phyloP scores from a whole-genome alignment of 2,888 invertebrate species.

The Drosophila fulvimacula region DNA sequence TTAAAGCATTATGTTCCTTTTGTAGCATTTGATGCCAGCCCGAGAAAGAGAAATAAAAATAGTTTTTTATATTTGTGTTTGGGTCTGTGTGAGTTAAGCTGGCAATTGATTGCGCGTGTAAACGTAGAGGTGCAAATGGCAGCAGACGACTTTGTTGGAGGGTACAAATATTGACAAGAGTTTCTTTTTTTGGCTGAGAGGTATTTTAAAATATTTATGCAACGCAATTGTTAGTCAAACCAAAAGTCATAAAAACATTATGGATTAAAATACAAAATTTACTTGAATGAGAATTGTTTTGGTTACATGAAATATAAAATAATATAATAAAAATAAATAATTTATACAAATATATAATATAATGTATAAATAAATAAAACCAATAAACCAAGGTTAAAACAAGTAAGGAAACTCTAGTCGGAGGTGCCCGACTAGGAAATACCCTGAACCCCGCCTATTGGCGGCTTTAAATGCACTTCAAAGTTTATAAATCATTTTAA shows the following conservation, averaged over 20 bases:
- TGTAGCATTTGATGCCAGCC: slow-evolving; percentile 44
- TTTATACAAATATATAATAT: background rate
- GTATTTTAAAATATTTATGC: slow-evolving; percentile 44
- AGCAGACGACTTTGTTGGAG: slow-evolving; percentile 20
- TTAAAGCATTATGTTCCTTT: background rate
- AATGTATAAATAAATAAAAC: background rate
- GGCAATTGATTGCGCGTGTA: slow-evolving; percentile 38
- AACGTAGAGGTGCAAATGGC: slow-evolving; percentile 1
- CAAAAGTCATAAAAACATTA: background rate
- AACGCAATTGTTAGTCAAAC: background rate
- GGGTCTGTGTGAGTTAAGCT: slow-evolving; percentile 29
- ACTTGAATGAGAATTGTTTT: background rate
- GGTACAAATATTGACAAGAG: slow-evolving; percentile 44
- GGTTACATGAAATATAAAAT: background rate
- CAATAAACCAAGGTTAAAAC: background rate
- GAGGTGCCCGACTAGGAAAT: no score
- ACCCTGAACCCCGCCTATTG: no score
- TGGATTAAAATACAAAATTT: background rate
- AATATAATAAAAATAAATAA: background rate
- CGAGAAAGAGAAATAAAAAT: slow-evolving; percentile 39
- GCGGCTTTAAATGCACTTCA: no score
- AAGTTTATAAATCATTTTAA: no score
- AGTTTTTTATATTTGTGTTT: slow-evolving; percentile 14
- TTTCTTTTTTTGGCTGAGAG: slow-evolving; percentile 37
- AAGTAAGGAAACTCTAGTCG: no score